Conservation (phyloP, 2,888 invertebrate species). For the Herminia tarsipennalis region DNA sequence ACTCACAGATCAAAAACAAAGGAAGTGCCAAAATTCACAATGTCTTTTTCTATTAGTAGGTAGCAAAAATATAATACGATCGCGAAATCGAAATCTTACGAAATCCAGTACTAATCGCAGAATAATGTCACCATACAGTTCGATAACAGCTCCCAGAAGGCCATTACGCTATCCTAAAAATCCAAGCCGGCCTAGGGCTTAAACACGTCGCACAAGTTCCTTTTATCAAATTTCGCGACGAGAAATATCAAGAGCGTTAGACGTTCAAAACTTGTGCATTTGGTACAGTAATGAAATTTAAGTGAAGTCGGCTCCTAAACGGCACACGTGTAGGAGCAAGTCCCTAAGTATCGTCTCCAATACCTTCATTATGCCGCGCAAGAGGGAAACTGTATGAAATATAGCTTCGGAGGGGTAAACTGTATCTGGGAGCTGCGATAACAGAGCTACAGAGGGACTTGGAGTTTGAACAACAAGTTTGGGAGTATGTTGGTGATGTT, state of each 20-base stretch:
- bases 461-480: not conserved
- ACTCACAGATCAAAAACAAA: too few relatives aligned
- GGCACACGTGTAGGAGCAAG: constrained; percentile 45
- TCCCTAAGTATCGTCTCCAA: constrained; percentile 47
- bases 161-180: not conserved
- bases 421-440: constrained; percentile 60
- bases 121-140: too few relatives aligned
- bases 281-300: constrained; percentile 26
- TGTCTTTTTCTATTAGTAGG: too few relatives aligned
- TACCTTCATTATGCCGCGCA: constrained; percentile 62
- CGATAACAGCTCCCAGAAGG: too few relatives aligned
- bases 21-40: too few relatives aligned
- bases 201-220: not conserved
- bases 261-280: constrained; percentile 18
- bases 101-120: too few relatives aligned
- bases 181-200: not conserved
- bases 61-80: too few relatives aligned
- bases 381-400: constrained; percentile 66
- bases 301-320: constrained; percentile 16
- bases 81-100: too few relatives aligned
- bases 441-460: constrained; percentile 40
- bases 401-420: constrained; percentile 57
- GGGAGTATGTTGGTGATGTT: constrained; percentile 3
- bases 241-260: not conserved
- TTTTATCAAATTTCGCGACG: not conserved